Conservation (phyloP, 2,797 vertebrate species). For the Alcedo quadribrachys region DNA sequence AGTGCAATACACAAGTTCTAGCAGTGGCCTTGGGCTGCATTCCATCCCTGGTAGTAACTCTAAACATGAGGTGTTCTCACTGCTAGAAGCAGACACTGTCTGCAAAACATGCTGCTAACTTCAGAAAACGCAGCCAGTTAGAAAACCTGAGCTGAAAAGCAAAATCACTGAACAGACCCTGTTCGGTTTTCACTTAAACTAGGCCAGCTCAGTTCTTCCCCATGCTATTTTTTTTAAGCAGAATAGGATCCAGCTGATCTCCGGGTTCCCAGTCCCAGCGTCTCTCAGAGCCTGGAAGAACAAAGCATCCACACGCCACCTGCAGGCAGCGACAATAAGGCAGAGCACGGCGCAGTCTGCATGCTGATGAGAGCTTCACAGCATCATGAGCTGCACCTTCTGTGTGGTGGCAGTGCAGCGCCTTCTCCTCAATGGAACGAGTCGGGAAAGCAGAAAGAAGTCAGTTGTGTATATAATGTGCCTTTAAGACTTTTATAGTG, state of each 20-base stretch:
- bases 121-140: too few species aligned
- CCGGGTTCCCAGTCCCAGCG: not conserved
- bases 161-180: too few species aligned
- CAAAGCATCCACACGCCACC: not conserved
- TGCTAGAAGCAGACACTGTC: too few species aligned
- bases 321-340: not conserved
- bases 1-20: too few species aligned
- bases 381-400: not conserved
- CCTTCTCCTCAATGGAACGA: conserved; percentile 88
- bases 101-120: too few species aligned
- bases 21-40: too few species aligned
- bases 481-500: not conserved
- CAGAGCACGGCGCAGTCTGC: not conserved
- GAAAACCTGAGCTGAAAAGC: too few species aligned
- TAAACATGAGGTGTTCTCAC: too few species aligned
- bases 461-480: rapidly evolving
- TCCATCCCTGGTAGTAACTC: too few species aligned
- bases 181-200: too few species aligned
- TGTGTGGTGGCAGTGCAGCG: rapidly evolving
- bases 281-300: not conserved
- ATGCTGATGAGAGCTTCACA: not conserved
- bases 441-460: conserved; percentile 78
- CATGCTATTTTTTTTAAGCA: not conserved
- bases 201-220: not conserved
- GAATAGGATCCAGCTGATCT: not conserved